phyloP scores from a whole-genome alignment of 2,797 vertebrate species.

The Cheirogaleus major region DNA sequence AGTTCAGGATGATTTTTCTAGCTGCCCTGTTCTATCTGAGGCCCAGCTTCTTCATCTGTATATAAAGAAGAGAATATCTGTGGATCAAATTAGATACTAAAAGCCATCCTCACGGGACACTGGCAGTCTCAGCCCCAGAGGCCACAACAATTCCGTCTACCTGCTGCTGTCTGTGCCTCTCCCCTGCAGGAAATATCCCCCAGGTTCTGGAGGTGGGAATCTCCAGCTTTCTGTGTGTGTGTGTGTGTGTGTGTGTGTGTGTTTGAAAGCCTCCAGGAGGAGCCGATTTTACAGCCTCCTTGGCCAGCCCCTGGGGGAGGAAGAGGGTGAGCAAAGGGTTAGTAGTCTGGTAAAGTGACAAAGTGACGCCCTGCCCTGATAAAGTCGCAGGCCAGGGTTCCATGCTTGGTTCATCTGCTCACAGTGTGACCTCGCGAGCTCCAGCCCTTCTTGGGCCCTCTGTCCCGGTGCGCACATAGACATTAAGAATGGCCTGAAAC shows the following conservation, averaged over 20 bases:
- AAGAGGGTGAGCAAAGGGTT: not conserved
- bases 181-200: accelerated
- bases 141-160: not conserved
- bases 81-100: too few relatives aligned
- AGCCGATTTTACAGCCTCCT: not conserved
- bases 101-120: not conserved
- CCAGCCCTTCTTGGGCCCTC: not conserved
- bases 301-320: not conserved
- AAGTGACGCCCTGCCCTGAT: not conserved
- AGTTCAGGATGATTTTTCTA: not conserved
- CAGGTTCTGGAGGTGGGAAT: accelerated
- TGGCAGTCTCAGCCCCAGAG: not conserved
- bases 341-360: not conserved
- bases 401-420: not conserved
- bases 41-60: not conserved
- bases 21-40: not conserved
- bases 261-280: not conserved
- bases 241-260: not conserved
- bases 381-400: not conserved
- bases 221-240: not conserved
- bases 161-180: too few relatives aligned
- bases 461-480: not conserved
- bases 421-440: not conserved
- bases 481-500: not conserved
- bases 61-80: not conserved